These are phyloP conservation scores for Danaus plexippus DNA, from an alignment of 1,140 invertebrate species.

Conservation along the genomic window DNA sequence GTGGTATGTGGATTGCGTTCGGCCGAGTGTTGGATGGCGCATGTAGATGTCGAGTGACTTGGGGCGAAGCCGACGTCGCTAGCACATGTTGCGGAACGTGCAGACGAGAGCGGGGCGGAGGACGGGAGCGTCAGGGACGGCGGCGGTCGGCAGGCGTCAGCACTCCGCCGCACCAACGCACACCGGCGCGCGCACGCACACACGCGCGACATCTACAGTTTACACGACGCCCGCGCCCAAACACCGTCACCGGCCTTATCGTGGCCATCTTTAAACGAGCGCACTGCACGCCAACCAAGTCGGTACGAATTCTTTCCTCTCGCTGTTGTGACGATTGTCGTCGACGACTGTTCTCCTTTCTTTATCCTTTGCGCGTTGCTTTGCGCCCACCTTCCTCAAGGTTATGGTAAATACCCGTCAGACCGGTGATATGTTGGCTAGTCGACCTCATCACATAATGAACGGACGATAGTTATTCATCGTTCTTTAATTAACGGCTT, in stretches of 20 bases:
- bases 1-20: slow-evolving; percentile 42
- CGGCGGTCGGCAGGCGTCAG: slow-evolving; percentile 26
- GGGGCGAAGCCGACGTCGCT: slow-evolving; percentile 38
- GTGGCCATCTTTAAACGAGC: slow-evolving; percentile 68
- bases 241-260: slow-evolving; percentile 65
- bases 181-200: slow-evolving; percentile 40
- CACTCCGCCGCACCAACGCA: slow-evolving; percentile 36
- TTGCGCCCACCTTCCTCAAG: slow-evolving; percentile 42
- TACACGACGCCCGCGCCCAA: slow-evolving; percentile 60
- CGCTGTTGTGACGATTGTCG: slow-evolving; percentile 46
- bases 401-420: slow-evolving; percentile 56
- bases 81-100: slow-evolving; percentile 67
- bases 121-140: slow-evolving; percentile 46
- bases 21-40: slow-evolving; percentile 38
- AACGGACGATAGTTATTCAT: too few species aligned
- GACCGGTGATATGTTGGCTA: slow-evolving; percentile 42
- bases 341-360: slow-evolving; percentile 55
- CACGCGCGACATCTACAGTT: slow-evolving; percentile 38
- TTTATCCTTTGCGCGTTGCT: slow-evolving; percentile 36
- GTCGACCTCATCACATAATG: slow-evolving; percentile 24
- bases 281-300: slow-evolving; percentile 56
- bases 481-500: too few species aligned
- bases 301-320: slow-evolving; percentile 58
- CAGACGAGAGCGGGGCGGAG: slow-evolving; percentile 38
- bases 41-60: slow-evolving; percentile 27